Percentiles rank a stretch among this genome's conserved stretches.
These are phyloP conservation scores for Bos taurus DNA, from an alignment of 2,113 vertebrate genomes.

Conservation along the genomic window DNA sequence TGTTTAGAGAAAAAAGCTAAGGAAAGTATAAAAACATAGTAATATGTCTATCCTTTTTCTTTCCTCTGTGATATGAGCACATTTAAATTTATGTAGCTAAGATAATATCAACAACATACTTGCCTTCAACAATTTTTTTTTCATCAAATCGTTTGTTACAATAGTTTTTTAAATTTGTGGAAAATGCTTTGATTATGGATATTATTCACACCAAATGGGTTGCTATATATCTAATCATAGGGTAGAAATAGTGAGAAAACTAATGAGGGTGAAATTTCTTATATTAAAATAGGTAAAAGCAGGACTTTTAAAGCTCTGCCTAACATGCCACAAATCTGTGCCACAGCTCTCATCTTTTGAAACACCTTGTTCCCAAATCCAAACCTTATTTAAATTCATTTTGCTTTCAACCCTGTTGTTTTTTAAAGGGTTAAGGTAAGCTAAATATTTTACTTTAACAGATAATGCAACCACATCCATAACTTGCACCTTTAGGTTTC, in stretches of 20 bases:
- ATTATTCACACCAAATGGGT: not conserved
- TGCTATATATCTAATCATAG: not conserved
- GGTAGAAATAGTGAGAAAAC: not conserved
- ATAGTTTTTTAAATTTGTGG: not conserved
- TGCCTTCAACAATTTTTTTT: not conserved
- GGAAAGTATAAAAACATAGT: not conserved
- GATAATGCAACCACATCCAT: not conserved
- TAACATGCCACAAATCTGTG: not conserved
- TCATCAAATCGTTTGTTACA: not conserved
- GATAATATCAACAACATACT: not conserved
- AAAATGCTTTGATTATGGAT: not conserved
- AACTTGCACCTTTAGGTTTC: not conserved
- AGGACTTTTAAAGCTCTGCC: not conserved
- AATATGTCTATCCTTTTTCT: not conserved
- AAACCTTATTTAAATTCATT: not conserved
- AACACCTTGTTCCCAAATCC: not conserved
- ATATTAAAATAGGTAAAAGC: not conserved
- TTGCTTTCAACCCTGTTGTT: not conserved
- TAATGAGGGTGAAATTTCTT: not conserved
- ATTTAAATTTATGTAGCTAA: not conserved
- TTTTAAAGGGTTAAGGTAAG: not conserved
- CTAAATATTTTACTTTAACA: constrained; percentile 1
- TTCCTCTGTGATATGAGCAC: not conserved
- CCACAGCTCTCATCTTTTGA: not conserved
- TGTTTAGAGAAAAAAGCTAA: not conserved